Percentiles rank a stretch among this genome's conserved stretches.
phyloP scores from a whole-genome alignment of 2,797 vertebrate genomes.

The Gephyroberyx darwinii region DNA sequence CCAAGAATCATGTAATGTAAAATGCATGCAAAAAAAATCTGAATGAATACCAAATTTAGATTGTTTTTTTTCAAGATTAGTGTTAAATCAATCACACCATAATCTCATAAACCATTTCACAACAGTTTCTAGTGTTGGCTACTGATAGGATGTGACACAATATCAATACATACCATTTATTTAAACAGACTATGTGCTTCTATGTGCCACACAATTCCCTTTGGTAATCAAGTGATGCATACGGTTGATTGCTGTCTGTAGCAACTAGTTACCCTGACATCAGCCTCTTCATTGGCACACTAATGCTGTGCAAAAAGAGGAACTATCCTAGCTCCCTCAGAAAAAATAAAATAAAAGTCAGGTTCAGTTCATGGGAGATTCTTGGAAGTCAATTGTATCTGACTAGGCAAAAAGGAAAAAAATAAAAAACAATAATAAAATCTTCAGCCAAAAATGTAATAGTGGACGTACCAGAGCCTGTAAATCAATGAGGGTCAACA shows the following conservation, averaged over 20 bases:
- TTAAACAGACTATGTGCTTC: neutral
- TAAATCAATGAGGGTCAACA: neutral
- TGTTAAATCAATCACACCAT: neutral
- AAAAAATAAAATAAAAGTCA: neutral
- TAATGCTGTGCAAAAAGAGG: neutral
- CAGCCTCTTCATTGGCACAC: neutral
- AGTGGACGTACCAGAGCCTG: neutral
- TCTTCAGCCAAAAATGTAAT: conserved; percentile 5
- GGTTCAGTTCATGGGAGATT: too few relatives aligned
- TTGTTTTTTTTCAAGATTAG: conserved; percentile 11
- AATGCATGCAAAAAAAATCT: conserved; percentile 28
- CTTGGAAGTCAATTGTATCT: neutral
- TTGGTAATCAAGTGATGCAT: neutral
- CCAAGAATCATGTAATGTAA: conserved; percentile 2
- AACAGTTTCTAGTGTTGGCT: neutral
- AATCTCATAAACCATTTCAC: neutral
- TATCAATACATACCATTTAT: neutral
- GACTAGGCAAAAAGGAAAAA: neutral
- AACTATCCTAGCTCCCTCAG: neutral
- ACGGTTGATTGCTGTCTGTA: neutral
- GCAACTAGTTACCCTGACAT: neutral
- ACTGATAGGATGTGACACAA: neutral
- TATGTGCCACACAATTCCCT: neutral
- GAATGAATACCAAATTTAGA: neutral
- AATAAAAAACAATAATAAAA: neutral